Conservation (phyloP, 2,797 vertebrate species). For the Glyptemys insculpta region DNA sequence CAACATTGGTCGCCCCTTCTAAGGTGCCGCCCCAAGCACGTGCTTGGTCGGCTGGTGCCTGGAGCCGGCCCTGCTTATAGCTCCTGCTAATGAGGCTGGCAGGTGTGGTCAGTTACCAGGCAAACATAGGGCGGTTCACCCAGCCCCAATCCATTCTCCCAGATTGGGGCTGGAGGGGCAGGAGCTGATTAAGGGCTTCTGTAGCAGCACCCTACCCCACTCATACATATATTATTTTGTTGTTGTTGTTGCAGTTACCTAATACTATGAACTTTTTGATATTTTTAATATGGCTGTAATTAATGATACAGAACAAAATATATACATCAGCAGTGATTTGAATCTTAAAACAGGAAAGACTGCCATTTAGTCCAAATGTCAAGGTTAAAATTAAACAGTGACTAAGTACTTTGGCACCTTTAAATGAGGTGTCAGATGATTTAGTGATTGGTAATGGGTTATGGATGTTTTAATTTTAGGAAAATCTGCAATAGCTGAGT, state of each 20-base stretch:
- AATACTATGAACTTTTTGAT: accelerated
- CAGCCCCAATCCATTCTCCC: no score
- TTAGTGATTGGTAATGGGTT: background rate
- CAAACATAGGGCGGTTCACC: no score
- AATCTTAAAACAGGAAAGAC: background rate
- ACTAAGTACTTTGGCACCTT: background rate
- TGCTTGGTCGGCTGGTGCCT: no score
- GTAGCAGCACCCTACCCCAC: no score
- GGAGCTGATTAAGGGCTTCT: no score
- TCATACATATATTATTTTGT: no score
- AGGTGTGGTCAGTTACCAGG: no score
- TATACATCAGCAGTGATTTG: background rate
- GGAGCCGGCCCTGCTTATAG: no score
- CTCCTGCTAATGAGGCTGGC: no score
- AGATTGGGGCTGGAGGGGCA: no score
- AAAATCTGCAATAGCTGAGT: background rate
- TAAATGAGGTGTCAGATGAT: background rate
- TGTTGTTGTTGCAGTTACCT: background rate
- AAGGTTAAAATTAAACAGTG: conserved; percentile 48
- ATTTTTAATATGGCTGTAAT: background rate
- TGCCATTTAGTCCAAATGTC: conserved; percentile 12
- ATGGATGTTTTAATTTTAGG: background rate
- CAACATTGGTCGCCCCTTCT: no score
- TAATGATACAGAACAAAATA: background rate
- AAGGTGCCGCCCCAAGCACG: no score